Percentiles rank a stretch among this genome's conserved stretches.
These are phyloP conservation scores for Zaprionus bogoriensis DNA, from an alignment of 2,888 invertebrate genomes.

Conservation along the genomic window DNA sequence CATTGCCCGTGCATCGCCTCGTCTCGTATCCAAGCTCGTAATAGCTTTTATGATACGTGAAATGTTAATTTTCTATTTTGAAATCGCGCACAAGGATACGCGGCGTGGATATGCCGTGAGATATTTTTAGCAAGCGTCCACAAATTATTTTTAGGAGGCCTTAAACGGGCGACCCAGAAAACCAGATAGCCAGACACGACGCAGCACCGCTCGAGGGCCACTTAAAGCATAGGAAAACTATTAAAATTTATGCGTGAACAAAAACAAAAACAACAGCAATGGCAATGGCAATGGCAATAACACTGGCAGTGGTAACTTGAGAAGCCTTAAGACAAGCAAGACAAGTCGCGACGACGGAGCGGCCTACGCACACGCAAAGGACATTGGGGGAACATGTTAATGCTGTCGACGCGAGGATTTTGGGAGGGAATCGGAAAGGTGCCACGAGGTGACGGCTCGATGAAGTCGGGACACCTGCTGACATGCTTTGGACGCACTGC, in stretches of 20 bases:
- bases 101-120: conserved; percentile 19
- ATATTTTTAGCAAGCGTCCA: conserved; percentile 50
- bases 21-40: background rate
- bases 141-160: conserved; percentile 25
- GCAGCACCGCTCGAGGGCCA: conserved; percentile 27
- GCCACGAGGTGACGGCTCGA: conserved; percentile 31
- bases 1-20: background rate
- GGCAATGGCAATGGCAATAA: background rate
- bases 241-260: conserved; percentile 68
- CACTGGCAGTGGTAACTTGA: conserved; percentile 11
- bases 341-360: conserved; percentile 14
- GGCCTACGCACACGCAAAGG: conserved; percentile 24
- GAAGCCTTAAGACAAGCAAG: conserved; percentile 22
- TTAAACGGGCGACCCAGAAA: conserved; percentile 19
- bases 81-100: conserved; percentile 60
- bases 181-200: conserved; percentile 26
- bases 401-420: conserved; percentile 38
- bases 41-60: conserved; percentile 50
- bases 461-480: conserved; percentile 55
- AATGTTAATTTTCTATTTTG: conserved; percentile 64
- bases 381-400: conserved; percentile 55
- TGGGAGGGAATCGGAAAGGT: conserved; percentile 39
- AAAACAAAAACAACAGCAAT: conserved; percentile 15
- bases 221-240: conserved; percentile 60
- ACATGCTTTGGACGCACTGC: conserved; percentile 31